These are phyloP conservation scores for Caranx ignobilis DNA, from an alignment of 2,113 vertebrate species.

Conservation along the genomic window DNA sequence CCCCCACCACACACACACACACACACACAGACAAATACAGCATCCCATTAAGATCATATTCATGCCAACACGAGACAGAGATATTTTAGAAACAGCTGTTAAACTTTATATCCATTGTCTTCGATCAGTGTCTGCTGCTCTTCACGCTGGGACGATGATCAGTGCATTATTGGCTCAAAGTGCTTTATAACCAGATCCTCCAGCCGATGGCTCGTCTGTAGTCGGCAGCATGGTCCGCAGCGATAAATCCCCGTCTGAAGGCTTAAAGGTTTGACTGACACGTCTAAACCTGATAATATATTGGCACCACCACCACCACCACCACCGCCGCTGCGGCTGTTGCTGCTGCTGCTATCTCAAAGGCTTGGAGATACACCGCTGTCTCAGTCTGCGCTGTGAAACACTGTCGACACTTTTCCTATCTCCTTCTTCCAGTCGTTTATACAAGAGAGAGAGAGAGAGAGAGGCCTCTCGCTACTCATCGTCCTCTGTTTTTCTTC, in stretches of 20 bases:
- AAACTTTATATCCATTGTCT: slow-evolving; percentile 1
- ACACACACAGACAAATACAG: not conserved
- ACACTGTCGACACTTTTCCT: slow-evolving; percentile 65
- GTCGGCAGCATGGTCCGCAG: slow-evolving; percentile 20
- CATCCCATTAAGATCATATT: slow-evolving; percentile 1
- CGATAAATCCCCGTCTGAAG: slow-evolving; percentile 21
- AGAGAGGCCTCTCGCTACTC: slow-evolving; percentile 33
- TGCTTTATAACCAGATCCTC: slow-evolving; percentile 76
- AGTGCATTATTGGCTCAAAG: slow-evolving; percentile 81
- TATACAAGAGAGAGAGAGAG: not conserved
- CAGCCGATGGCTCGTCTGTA: not conserved
- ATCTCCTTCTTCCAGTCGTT: slow-evolving; percentile 71
- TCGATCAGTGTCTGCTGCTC: slow-evolving; percentile 37
- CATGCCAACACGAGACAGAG: not conserved
- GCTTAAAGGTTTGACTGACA: slow-evolving; percentile 38
- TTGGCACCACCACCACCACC: not conserved
- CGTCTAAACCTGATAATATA: slow-evolving; percentile 22
- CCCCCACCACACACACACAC: not conserved
- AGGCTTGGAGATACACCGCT: slow-evolving; percentile 28
- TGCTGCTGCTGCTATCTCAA: slow-evolving; percentile 45
- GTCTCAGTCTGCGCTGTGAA: slow-evolving; percentile 61
- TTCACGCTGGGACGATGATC: slow-evolving; percentile 25
- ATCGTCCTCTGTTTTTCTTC: slow-evolving; percentile 60
- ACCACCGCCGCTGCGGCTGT: not conserved
- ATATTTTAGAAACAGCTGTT: not conserved